phyloP scores from a whole-genome alignment of 2,113 vertebrate species.

The Tauraco erythrolophus region DNA sequence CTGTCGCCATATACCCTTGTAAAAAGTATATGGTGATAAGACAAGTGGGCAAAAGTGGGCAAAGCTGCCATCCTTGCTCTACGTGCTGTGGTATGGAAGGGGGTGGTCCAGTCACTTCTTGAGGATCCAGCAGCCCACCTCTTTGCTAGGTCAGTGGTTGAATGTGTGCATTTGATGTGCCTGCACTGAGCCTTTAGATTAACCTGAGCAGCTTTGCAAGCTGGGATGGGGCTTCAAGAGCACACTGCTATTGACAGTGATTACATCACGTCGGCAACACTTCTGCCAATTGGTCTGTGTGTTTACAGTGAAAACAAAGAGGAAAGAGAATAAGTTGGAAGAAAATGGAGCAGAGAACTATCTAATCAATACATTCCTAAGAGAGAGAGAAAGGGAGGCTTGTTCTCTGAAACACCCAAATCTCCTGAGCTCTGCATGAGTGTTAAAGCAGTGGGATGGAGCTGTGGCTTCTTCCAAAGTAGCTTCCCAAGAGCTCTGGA shows the following conservation, averaged over 20 bases:
- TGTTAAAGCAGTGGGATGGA: background rate
- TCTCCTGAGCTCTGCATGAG: background rate
- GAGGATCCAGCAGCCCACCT: background rate
- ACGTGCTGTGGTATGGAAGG: background rate
- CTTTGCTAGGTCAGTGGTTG: background rate
- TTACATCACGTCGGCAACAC: background rate
- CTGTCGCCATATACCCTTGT: too few species aligned
- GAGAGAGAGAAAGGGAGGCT: background rate
- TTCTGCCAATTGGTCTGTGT: background rate
- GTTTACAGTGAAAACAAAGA: background rate
- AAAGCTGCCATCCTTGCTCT: background rate
- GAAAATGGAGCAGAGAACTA: background rate
- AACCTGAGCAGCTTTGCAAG: background rate
- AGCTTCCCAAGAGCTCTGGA: background rate
- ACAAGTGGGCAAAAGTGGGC: background rate
- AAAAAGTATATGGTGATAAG: too few species aligned
- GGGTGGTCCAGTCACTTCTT: fast-evolving
- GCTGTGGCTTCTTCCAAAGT: background rate
- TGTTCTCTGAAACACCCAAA: background rate
- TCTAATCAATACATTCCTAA: background rate
- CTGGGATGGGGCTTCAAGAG: background rate
- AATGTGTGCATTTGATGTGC: background rate
- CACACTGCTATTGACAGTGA: background rate
- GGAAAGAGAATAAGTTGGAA: background rate
- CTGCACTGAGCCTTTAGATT: background rate